Evolutionary conservation across 2,888 invertebrate genomes (phyloP).

Genomic region (Catocala fraxini): DNA sequence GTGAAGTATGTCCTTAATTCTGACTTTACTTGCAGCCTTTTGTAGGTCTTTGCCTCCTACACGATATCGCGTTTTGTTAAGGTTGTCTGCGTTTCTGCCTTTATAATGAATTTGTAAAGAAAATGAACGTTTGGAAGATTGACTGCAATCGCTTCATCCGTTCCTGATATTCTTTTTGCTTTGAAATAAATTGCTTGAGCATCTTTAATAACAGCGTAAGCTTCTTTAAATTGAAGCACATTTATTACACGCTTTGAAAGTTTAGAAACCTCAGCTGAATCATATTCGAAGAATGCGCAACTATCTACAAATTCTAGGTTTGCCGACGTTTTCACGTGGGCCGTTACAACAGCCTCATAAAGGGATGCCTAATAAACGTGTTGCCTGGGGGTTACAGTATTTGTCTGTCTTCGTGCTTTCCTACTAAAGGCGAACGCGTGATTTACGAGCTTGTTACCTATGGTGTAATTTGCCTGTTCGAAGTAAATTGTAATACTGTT

Average conservation of each 20-base stretch:
- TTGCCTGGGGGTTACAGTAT: conserved; percentile 49
- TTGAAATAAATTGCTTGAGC: not conserved
- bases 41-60: conserved; percentile 32
- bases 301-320: conserved; percentile 27
- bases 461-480: conserved; percentile 61
- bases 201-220: not conserved
- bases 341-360: conserved; percentile 45
- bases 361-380: conserved; percentile 49
- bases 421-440: conserved; percentile 51
- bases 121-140: not conserved
- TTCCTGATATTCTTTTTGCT: not conserved
- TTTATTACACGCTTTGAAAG: not conserved
- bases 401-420: conserved; percentile 55
- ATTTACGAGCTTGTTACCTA: conserved; percentile 58
- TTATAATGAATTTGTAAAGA: conserved; percentile 13
- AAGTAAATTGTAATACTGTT: conserved; percentile 59
- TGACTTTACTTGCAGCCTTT: conserved; percentile 32
- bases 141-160: not conserved
- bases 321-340: conserved; percentile 36
- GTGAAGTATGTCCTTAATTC: conserved; percentile 49
- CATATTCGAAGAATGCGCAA: conserved; percentile 3
- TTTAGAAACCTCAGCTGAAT: conserved; percentile 1
- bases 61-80: conserved; percentile 17
- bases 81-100: conserved; percentile 23
- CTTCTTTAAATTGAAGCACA: not conserved